A percentile compares a stretch with the other conserved stretches of the same genome.
Evolutionary conservation across 2,888 invertebrate genomes (phyloP).

Genomic region (Luffia ferchaultella): DNA sequence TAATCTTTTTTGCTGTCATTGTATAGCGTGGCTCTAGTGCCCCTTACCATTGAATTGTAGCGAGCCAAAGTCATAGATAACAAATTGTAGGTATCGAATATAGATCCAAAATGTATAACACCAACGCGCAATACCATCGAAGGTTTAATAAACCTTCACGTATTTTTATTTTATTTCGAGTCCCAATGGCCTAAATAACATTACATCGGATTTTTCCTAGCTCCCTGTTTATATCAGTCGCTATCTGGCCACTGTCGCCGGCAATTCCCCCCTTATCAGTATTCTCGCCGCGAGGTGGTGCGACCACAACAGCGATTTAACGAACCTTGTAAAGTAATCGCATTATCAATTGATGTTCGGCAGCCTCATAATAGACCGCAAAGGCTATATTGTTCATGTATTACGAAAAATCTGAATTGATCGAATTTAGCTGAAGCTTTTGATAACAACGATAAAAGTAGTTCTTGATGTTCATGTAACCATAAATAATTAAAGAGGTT

Average conservation of each 20-base stretch:
- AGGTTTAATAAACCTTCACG: neutral
- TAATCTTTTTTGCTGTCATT: too few relatives aligned
- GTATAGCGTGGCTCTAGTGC: too few relatives aligned
- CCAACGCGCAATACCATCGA: neutral
- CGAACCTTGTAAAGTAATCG: slow-evolving; percentile 25
- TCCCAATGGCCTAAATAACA: neutral
- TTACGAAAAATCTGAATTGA: too few relatives aligned
- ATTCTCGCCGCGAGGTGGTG: slow-evolving; percentile 15
- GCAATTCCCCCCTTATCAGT: slow-evolving; percentile 11
- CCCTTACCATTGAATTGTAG: too few relatives aligned
- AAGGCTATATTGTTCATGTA: too few relatives aligned
- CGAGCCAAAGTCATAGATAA: too few relatives aligned
- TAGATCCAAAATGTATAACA: neutral
- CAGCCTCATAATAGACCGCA: neutral
- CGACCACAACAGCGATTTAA: slow-evolving; percentile 21
- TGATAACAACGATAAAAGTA: too few relatives aligned
- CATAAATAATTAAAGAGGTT: too few relatives aligned
- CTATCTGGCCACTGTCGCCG: slow-evolving; percentile 6
- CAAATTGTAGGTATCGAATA: neutral
- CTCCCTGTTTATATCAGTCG: slow-evolving; percentile 6
- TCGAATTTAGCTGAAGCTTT: too few relatives aligned
- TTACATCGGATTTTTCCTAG: neutral
- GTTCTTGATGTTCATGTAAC: too few relatives aligned
- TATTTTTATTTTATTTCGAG: neutral
- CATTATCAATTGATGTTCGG: slow-evolving; percentile 12